Percentiles rank a stretch among this genome's conserved stretches.
Evolutionary conservation across 2,888 invertebrate species (phyloP).

Genomic region (Hemaris fuciformis): DNA sequence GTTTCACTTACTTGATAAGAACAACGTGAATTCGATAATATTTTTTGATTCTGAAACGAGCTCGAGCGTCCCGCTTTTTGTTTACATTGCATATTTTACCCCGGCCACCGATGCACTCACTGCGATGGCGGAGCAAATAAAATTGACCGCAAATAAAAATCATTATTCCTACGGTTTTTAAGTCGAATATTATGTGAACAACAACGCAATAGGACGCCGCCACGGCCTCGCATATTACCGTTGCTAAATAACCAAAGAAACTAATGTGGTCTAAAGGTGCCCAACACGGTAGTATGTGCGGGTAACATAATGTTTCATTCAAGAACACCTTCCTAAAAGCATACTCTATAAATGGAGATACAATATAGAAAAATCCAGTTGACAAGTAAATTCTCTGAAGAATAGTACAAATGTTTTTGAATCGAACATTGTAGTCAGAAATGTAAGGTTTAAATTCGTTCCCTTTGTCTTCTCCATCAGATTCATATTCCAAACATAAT

Average conservation of each 20-base stretch:
- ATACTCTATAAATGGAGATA: constrained; percentile 59
- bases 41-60: constrained; percentile 49
- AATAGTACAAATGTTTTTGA: constrained; percentile 36
- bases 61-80: constrained; percentile 45
- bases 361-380: constrained; percentile 47
- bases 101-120: constrained; percentile 51
- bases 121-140: constrained; percentile 42
- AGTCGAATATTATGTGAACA: constrained; percentile 58
- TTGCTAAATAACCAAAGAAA: constrained; percentile 41
- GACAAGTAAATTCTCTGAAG: constrained; percentile 47
- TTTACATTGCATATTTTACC: constrained; percentile 35
- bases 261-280: constrained; percentile 41
- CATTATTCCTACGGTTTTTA: constrained; percentile 55
- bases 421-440: constrained; percentile 42
- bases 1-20: constrained; percentile 49
- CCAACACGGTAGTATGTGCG: constrained; percentile 63
- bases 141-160: constrained; percentile 64
- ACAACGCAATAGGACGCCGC: constrained; percentile 52
- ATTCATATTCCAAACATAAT: constrained; percentile 37
- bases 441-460: constrained; percentile 30
- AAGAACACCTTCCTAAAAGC: constrained; percentile 30
- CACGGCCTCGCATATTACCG: constrained; percentile 44
- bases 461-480: constrained; percentile 29
- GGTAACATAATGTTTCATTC: constrained; percentile 29
- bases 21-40: constrained; percentile 48